Base-by-base conservation (phyloP, 2,888 invertebrate genomes). In the Trilocha varians region DNA sequence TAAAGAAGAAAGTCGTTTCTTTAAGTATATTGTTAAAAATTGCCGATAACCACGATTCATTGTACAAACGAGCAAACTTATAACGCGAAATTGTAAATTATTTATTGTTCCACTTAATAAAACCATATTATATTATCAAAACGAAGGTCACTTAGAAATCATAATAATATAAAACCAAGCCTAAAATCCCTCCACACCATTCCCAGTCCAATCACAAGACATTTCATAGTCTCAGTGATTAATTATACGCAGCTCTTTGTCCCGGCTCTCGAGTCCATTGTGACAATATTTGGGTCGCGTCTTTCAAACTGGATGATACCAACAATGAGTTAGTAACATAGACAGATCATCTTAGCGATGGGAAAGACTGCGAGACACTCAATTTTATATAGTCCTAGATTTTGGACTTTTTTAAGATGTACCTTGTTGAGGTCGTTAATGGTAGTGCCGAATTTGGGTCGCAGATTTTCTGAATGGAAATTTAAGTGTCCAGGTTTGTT, bases 241-340 rank as follows among this genome's bases (percentile, higher is more conserved):
- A 85, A 84, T 85, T 85, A 85, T 83, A 75, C 74, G 70, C 50
- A 62, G 68, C 68, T 75, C 83, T 80, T 83, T 85, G 84, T 84
- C 76, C 76, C 66, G 53, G 65, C 72, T 67, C 72, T 67, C 63
- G 52, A 63, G 66, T 65, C 78, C 75, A 83, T 83, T 84, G 84
- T 83, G 78, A 83, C 82, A 84, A 80, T 79, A 82, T 83, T 84
- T 72, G 78, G 78, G 78, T 68, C 78, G 70, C 64, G 71, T 65
- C 77, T 78, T 82, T 80, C 77, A 78, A 78, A 73, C 65, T 58
- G 58, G 41, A 46, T 49, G 35, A 46, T 49, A 46, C 54, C 64
- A 69, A 77, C 78, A 80, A 77, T 75, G 59, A 66, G 54, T 61
- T 53, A 57, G 57, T 62, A 9, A 77, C 78, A 74, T 72, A 80